Evolutionary conservation across 2,888 invertebrate species (phyloP), one percentile per base, ranked within the genome.

Genomic region (Caradrina kadenii): DNA sequence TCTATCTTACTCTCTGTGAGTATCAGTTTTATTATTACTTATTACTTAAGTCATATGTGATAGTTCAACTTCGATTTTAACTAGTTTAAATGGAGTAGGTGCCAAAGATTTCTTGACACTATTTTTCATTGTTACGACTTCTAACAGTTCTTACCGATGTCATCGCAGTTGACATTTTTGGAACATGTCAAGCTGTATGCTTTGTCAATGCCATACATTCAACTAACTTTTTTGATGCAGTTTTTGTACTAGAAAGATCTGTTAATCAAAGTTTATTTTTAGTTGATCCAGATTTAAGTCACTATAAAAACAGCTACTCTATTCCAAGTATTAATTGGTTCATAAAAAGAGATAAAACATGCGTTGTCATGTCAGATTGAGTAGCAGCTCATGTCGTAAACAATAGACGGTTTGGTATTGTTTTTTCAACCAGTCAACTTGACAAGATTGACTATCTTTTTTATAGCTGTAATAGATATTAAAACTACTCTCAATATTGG

Each of bases 271-370:
- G 31, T 54, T 59, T 70, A 64, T 60, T 71, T 53, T 61, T 70
- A 53, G 54, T 49, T 67, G 59, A 77, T 76, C 62, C 58, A 67
- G 59, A 58, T 63, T 56, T 49, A 68, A 52, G 50, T 52, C 53
- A 59, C 21, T 52, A 17, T 49, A 49, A 63, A 76, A 76, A 76
- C 75, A 52, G 67, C 48, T 63, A 60, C 45, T 67, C 54, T 62
- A 77, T 73, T 66, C 61, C 39, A 13, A 60, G 78, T 73, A 59
- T 65, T 66, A 72, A 76, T 76, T 77, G 67, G 73, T 67, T 73
- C 22, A 50, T 58, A 76, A 77, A 77, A 76, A 62, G 59, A 55
- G 54, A 31, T 58, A 7, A 67, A 63, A 66, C n/a, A 13, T 72
- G 71, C 70, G 13, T 7, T 53, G 66, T 80, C 73, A 73, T 69